These are phyloP conservation scores for Paramormyrops hopkinsi DNA, from an alignment of 2,797 vertebrate species.

Conservation along the genomic window DNA sequence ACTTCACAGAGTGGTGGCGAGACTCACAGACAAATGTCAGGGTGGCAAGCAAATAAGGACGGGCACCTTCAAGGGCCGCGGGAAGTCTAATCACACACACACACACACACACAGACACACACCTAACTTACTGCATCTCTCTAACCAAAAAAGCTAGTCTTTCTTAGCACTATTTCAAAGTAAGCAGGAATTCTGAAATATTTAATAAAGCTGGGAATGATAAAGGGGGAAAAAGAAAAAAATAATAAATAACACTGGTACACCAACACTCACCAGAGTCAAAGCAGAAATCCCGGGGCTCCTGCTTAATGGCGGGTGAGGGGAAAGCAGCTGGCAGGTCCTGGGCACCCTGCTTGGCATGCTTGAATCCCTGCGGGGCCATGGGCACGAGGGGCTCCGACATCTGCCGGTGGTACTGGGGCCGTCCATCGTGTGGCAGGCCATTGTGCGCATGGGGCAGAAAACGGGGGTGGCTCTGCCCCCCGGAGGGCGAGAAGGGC, in stretches of 20 bases:
- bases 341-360: slow-evolving; percentile 73
- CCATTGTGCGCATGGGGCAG: slow-evolving; percentile 60
- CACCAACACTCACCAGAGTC: slow-evolving; percentile 78
- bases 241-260: not conserved
- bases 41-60: slow-evolving; percentile 47
- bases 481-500: slow-evolving; percentile 64
- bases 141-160: not conserved
- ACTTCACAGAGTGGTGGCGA: slow-evolving; percentile 44
- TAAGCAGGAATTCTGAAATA: not conserved
- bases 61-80: slow-evolving; percentile 47
- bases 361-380: slow-evolving; percentile 85
- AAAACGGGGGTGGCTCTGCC: slow-evolving; percentile 66
- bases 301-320: slow-evolving; percentile 88
- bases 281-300: slow-evolving; percentile 89
- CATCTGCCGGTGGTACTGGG: slow-evolving; percentile 86
- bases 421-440: slow-evolving; percentile 70
- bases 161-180: not conserved
- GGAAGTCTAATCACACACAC: slow-evolving; percentile 6
- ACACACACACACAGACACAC: not conserved
- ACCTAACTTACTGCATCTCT: not conserved
- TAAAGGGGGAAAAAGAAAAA: not conserved
- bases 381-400: slow-evolving; percentile 81
- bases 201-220: not conserved
- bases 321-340: slow-evolving; percentile 73
- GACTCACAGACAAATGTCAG: slow-evolving; percentile 50